Conservation (phyloP, 37 sponge, comb jelly and placozoan species). For the Ianthella basta region DNA sequence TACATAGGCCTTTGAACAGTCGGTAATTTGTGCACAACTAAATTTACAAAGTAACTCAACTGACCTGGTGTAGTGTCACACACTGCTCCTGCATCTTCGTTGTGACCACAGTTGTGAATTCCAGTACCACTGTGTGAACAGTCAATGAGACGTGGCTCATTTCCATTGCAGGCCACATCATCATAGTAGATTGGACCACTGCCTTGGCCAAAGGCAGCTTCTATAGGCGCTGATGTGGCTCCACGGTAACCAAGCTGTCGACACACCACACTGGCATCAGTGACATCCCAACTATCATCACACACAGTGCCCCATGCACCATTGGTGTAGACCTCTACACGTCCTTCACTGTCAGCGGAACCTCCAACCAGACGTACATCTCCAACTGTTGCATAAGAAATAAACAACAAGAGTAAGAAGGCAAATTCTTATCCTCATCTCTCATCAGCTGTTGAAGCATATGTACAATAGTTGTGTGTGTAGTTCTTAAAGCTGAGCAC, state of each 20-base stretch:
- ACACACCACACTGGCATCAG: constrained; percentile 11
- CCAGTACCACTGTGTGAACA: not conserved
- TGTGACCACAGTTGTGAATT: not conserved
- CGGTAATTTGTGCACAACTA: not conserved
- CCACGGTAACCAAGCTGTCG: constrained; percentile 4
- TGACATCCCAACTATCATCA: not conserved
- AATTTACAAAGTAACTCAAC: not conserved
- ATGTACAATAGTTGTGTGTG: not conserved
- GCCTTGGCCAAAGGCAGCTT: not conserved
- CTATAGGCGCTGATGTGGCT: not conserved
- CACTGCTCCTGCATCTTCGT: not conserved
- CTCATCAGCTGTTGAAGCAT: too few species aligned
- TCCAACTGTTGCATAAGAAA: too few species aligned
- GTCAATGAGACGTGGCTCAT: not conserved
- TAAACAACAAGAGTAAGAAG: too few species aligned
- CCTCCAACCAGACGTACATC: too few species aligned
- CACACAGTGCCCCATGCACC: constrained; percentile 13
- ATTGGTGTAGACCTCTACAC: not conserved
- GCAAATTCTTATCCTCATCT: too few species aligned
- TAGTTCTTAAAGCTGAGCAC: not conserved
- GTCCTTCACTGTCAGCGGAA: too few species aligned
- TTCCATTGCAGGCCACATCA: constrained; percentile 1
- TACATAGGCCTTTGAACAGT: too few species aligned
- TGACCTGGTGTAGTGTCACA: not conserved
- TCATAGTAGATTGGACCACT: constrained; percentile 9